Evolutionary conservation across 2,113 vertebrate genomes (phyloP).

Genomic region (Halcyon malimbica): DNA sequence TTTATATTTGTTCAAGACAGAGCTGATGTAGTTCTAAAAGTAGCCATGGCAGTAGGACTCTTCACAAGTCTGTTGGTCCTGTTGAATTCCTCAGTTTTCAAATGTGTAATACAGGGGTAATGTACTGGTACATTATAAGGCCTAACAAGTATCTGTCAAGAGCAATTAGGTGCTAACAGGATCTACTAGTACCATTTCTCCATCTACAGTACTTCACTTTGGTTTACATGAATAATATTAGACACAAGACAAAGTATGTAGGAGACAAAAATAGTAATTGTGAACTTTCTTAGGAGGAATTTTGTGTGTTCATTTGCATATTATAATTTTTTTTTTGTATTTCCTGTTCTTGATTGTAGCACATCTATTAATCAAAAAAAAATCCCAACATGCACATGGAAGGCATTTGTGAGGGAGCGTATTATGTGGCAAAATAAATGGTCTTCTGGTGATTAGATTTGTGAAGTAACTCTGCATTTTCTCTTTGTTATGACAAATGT

Average conservation of each 20-base stretch:
- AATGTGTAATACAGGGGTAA: neutral
- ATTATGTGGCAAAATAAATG: constrained; percentile 7
- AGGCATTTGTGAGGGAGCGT: neutral
- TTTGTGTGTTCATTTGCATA: neutral
- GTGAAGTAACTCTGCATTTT: constrained; percentile 28
- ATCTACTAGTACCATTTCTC: neutral
- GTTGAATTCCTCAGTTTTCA: neutral
- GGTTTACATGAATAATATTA: neutral
- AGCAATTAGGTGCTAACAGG: neutral
- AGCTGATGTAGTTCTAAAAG: neutral
- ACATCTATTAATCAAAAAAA: neutral
- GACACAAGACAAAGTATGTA: neutral
- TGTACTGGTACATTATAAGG: neutral
- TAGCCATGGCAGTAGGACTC: neutral
- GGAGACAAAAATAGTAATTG: neutral
- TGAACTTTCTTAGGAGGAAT: neutral
- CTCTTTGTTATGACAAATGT: neutral
- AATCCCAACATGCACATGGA: neutral
- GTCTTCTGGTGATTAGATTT: constrained; percentile 21
- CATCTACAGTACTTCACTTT: neutral
- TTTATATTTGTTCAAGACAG: neutral
- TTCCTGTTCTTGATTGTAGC: neutral
- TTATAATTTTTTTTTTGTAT: neutral
- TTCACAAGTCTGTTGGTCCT: neutral
- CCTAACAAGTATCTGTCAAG: neutral